phyloP scores from a whole-genome alignment of 2,888 invertebrate species.

The Caenorhabditis auriculariae region DNA sequence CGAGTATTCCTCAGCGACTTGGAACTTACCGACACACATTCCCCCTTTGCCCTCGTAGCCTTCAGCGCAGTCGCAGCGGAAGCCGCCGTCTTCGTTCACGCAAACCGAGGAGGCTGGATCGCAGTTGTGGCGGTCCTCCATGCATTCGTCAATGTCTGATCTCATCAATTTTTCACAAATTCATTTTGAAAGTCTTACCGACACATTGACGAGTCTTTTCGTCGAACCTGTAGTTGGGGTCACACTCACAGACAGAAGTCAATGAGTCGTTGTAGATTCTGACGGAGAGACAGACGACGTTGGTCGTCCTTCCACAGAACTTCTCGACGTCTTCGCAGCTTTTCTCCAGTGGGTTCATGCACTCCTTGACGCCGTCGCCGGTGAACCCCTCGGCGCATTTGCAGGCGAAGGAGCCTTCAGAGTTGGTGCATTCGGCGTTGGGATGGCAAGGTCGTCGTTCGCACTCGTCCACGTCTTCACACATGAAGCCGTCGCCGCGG shows the following conservation, averaged over 20 bases:
- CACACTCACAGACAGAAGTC: constrained; percentile 52
- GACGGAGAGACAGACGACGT: constrained; percentile 41
- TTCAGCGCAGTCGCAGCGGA: constrained; percentile 80
- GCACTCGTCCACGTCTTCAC: constrained; percentile 59
- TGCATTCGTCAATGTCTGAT: constrained; percentile 59
- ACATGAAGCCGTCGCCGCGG: constrained; percentile 55
- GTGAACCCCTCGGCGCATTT: constrained; percentile 53
- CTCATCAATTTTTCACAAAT: background rate
- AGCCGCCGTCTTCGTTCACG: constrained; percentile 85
- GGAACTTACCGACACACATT: constrained; percentile 40
- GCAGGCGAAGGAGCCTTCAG: constrained; percentile 49
- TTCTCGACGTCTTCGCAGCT: constrained; percentile 43
- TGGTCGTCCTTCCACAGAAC: constrained; percentile 40
- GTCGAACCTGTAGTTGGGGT: constrained; percentile 45
- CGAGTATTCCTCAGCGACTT: background rate
- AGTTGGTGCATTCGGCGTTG: constrained; percentile 55
- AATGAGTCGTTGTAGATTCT: constrained; percentile 41
- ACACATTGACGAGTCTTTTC: constrained; percentile 31
- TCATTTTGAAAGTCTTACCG: constrained; percentile 11
- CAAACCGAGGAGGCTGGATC: constrained; percentile 73
- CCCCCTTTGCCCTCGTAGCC: constrained; percentile 81
- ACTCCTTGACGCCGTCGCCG: constrained; percentile 47
- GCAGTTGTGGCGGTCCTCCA: constrained; percentile 53
- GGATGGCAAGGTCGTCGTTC: constrained; percentile 50
- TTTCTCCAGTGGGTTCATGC: constrained; percentile 48